Evolutionary conservation across 92 coral and sea anemone genomes (phyloP).

Genomic region (Diadumene lineata): DNA sequence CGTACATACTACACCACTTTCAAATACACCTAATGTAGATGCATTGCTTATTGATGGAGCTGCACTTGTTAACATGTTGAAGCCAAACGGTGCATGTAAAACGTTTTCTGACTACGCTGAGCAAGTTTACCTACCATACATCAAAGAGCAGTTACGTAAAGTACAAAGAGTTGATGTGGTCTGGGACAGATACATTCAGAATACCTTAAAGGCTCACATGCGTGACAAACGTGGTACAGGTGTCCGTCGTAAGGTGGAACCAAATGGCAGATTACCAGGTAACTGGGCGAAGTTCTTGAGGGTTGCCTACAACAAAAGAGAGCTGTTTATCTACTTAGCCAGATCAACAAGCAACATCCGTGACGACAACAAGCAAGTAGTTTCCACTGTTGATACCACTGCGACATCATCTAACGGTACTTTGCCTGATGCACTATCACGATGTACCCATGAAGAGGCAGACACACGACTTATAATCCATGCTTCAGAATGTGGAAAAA

Average conservation of each 20-base stretch:
- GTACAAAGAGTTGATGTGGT: slow-evolving; percentile 51
- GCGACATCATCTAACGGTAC: too few species aligned
- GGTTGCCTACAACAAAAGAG: slow-evolving; percentile 46
- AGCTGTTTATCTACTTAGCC: slow-evolving; percentile 44
- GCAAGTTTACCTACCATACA: slow-evolving; percentile 49
- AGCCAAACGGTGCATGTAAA: slow-evolving; percentile 62
- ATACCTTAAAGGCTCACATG: slow-evolving; percentile 52
- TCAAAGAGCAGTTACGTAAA: slow-evolving; percentile 31
- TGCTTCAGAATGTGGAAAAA: slow-evolving; percentile 22
- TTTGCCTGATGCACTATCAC: slow-evolving; percentile 37
- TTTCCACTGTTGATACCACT: slow-evolving; percentile 18
- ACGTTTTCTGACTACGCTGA: slow-evolving; percentile 65
- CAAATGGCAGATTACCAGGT: slow-evolving; percentile 50
- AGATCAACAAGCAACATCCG: slow-evolving; percentile 30
- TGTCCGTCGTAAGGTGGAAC: slow-evolving; percentile 49
- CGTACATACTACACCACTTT: slow-evolving; percentile 34
- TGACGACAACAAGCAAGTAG: slow-evolving; percentile 16
- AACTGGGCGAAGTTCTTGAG: slow-evolving; percentile 62
- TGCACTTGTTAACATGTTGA: slow-evolving; percentile 67
- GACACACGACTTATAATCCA: slow-evolving; percentile 31
- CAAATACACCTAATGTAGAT: slow-evolving; percentile 48
- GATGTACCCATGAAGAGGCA: slow-evolving; percentile 45
- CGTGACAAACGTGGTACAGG: slow-evolving; percentile 62
- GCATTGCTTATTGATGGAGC: slow-evolving; percentile 62
- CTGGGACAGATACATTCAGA: slow-evolving; percentile 29